Conservation (phyloP, 2,888 invertebrate genomes). For the Hanleya hanleyi region DNA sequence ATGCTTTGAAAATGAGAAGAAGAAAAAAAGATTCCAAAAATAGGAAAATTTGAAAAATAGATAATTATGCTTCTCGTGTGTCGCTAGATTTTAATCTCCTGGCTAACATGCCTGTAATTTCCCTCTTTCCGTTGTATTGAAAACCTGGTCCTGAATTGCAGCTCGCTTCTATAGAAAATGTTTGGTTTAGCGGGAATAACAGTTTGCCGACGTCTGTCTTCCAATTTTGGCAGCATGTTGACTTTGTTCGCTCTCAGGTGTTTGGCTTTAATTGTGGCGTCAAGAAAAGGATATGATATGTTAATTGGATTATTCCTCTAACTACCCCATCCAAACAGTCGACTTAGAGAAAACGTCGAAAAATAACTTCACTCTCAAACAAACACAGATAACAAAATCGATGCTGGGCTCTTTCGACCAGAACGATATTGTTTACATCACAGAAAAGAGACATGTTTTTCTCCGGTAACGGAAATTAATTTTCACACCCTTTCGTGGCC, state of each 20-base stretch:
- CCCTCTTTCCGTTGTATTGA: not conserved
- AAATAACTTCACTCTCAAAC: too few species aligned
- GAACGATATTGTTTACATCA: not conserved
- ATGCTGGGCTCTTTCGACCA: not conserved
- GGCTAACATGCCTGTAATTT: not conserved
- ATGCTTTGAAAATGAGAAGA: not conserved
- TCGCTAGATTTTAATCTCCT: not conserved
- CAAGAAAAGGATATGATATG: not conserved
- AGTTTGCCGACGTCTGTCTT: not conserved
- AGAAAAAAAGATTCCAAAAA: not conserved
- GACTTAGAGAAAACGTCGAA: too few species aligned
- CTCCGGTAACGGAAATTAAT: constrained; percentile 6
- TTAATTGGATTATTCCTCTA: not conserved
- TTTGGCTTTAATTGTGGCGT: not conserved
- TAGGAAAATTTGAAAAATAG: not conserved
- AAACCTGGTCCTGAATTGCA: not conserved
- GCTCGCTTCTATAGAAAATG: not conserved
- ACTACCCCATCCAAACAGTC: not conserved
- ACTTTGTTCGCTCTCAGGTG: not conserved
- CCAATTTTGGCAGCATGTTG: not conserved
- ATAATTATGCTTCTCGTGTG: not conserved
- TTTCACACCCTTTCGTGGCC: not conserved
- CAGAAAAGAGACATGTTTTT: too few species aligned
- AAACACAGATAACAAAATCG: not conserved
- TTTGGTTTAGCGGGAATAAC: not conserved